Base-by-base conservation (phyloP, 2,888 invertebrate genomes). In the Globia sparganii region DNA sequence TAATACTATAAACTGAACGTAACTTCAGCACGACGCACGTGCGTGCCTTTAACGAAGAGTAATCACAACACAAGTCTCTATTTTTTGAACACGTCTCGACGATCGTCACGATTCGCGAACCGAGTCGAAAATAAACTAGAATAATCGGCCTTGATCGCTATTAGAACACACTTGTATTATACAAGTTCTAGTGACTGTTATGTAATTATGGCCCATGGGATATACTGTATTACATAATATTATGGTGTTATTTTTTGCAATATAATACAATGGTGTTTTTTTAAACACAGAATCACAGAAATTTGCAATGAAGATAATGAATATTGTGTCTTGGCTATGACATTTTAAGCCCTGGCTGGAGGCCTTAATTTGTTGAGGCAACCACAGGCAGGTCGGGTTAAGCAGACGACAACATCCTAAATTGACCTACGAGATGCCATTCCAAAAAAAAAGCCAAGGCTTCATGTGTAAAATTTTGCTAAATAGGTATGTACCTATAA, bases 141-240 rank as follows among this genome's bases (percentile, higher is more conserved):
- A 74, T 71, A 67, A 64, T 67, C 68, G 84, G 43, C 87, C 87
- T 87, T 87, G 87, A 78, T 80, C 68, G 75, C 62, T 78, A 80
- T 76, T 72, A 83, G 6, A 72, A 70, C 49, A 71, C 62, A 66
- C 66, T 78, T 59, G 61, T 77, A 46, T 2, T 80, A 65, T 3
- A 58, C 8, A 73, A 69, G 53, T 76, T 77, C 62, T 80, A 53
- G 73, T 49, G 34, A 53, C 37, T 43, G 31, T 77, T 84, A 78
- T 59, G 34, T 81, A 86, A 80, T 73, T 25, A 53, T 28, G n/a
- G n/a, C 11, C 5, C 6, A 18, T 34, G 1, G 11, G n/a, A 4
- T 49, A 34, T 8, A 15, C n/a, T n/a, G n/a, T 8, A 37, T 28
- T 28, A 43, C 11, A 59, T 18, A 21, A 61, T 34, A 21, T 8